phyloP scores from a whole-genome alignment of 1,140 invertebrate species.

The Thaumatotibia leucotreta region DNA sequence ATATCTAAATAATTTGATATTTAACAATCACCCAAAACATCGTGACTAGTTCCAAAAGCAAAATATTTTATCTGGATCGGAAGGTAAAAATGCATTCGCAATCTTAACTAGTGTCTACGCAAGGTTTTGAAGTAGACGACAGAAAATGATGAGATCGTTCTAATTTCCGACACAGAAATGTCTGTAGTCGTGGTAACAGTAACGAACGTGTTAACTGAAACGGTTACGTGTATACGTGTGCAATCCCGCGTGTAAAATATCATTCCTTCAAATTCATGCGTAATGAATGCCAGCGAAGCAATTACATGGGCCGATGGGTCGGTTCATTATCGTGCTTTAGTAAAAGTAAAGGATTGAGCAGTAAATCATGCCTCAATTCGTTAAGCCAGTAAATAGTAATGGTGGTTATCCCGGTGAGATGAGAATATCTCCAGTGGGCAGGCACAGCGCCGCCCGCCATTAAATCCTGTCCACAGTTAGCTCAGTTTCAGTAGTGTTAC shows the following conservation, averaged over 20 bases:
- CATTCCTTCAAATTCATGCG: neutral
- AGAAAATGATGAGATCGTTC: too few species aligned
- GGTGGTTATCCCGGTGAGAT: constrained; percentile 38
- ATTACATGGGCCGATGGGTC: neutral
- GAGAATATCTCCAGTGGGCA: constrained; percentile 43
- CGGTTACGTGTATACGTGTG: neutral
- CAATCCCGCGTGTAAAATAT: neutral
- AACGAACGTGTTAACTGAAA: neutral
- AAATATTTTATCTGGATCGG: too few species aligned
- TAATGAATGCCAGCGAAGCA: neutral
- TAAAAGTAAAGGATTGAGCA: neutral
- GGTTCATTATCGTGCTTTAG: neutral
- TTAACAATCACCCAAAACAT: too few species aligned
- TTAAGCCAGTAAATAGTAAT: constrained; percentile 36
- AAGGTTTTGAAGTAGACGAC: too few species aligned
- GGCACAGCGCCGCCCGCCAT: constrained; percentile 26
- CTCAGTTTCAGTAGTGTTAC: neutral
- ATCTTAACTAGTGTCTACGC: too few species aligned
- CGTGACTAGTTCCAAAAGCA: too few species aligned
- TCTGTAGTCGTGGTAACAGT: too few species aligned
- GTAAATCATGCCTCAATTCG: constrained; percentile 30
- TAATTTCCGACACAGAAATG: too few species aligned
- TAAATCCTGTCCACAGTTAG: constrained; percentile 31
- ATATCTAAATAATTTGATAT: too few species aligned
- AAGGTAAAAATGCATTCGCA: too few species aligned